Base-by-base conservation (phyloP, 2,888 invertebrate species). In the Seira sanloemensis region DNA sequence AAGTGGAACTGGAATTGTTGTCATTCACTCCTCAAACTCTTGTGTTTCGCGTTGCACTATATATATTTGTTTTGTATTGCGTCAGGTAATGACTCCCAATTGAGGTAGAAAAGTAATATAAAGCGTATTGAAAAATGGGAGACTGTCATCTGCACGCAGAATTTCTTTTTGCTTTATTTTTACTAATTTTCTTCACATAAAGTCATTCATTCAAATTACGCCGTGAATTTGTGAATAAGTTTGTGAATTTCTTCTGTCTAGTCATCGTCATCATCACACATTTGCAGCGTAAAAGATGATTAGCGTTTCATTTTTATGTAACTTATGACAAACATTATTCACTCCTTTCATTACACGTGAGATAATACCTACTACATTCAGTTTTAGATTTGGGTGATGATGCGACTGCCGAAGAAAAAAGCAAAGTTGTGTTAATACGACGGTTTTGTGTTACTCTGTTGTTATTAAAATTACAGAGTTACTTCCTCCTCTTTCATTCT, bases 161-260 rank as follows among this genome's bases (percentile, higher is more conserved):
- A 76, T 76, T 67, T 50, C 65, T 50, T 67, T 67, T 54, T 58
- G 25, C 21, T n/a, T 27, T 65, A 76, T 50, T 76, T 76, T 5
- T 21, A 25, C 27, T 67, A 76, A 76, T 67, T 76, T 65, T 18
- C 50, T n/a, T n/a, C n/a, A n/a, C n/a, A n/a, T n/a, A n/a, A n/a
- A n/a, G n/a, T n/a, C n/a, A 18, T 50, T n/a, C 50, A 50, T 50
- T 50, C 50, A 50, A 50, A 50, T 50, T 50, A 50, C 12, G 5
- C n/a, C 12, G 50, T 50, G n/a, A n/a, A n/a, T 50, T 50, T 50
- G 50, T 18, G n/a, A 50, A n/a, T n/a, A n/a, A 50, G 50, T 18
- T 50, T 18, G 50, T 50, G 50, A 50, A 50, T 50, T 50, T 50
- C 50, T 50, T 50, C n/a, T 50, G 50, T 50, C 50, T n/a, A 50